Conservation (phyloP, 2,888 invertebrate species). For the Andrena dorsata region DNA sequence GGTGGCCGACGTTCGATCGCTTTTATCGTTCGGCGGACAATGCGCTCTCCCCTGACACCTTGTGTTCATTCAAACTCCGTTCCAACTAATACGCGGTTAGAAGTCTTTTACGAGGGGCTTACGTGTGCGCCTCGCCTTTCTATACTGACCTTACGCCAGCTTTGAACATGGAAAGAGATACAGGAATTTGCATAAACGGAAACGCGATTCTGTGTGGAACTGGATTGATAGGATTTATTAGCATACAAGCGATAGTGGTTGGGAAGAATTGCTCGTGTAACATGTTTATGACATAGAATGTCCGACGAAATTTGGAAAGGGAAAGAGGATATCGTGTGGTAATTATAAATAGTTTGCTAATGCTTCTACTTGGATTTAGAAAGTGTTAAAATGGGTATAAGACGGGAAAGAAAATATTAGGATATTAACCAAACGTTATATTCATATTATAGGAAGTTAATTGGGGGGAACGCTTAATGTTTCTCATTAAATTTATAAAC, state of each 20-base stretch:
- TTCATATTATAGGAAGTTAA: too few relatives aligned
- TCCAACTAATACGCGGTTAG: conserved; percentile 35
- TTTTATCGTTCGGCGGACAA: conserved; percentile 55
- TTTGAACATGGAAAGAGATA: conserved; percentile 1
- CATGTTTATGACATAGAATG: neutral
- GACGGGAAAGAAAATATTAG: too few relatives aligned
- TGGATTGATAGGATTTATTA: conserved; percentile 9
- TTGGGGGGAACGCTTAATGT: too few relatives aligned
- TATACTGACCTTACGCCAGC: neutral
- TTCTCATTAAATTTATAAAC: too few relatives aligned
- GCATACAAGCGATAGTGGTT: neutral
- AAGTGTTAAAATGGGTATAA: too few relatives aligned
- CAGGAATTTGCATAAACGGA: conserved; percentile 21
- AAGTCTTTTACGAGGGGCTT: conserved; percentile 7
- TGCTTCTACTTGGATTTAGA: too few relatives aligned
- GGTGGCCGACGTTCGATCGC: conserved; percentile 37
- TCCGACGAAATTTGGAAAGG: neutral
- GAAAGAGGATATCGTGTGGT: too few relatives aligned
- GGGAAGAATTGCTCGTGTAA: too few relatives aligned
- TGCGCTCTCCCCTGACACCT: conserved; percentile 54
- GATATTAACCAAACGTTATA: too few relatives aligned
- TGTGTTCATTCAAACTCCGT: conserved; percentile 39
- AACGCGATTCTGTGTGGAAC: neutral
- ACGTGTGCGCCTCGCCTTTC: neutral
- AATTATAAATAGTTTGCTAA: too few relatives aligned